A percentile compares a stretch with the other conserved stretches of the same genome.
phyloP scores from a whole-genome alignment of 2,113 vertebrate genomes.

The Tinamus guttatus region DNA sequence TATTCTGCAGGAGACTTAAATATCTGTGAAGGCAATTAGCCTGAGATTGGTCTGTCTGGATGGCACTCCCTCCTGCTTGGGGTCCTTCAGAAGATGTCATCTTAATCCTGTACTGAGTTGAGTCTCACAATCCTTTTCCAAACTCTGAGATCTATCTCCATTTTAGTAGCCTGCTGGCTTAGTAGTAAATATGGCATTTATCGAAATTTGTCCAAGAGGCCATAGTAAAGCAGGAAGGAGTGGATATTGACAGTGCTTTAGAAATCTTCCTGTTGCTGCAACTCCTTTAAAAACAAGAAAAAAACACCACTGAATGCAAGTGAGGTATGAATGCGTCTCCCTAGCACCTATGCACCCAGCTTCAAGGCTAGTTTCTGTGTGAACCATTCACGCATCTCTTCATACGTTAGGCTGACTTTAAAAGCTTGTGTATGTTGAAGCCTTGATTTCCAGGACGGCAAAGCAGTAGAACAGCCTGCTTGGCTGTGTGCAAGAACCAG shows the following conservation, averaged over 20 bases:
- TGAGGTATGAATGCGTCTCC: neutral
- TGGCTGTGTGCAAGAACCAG: neutral
- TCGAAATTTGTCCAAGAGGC: neutral
- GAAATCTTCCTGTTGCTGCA: neutral
- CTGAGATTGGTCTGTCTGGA: neutral
- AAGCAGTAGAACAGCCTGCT: neutral
- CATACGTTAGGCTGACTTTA: neutral
- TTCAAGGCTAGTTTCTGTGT: neutral
- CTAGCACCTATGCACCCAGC: neutral
- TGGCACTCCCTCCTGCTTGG: neutral
- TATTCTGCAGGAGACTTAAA: neutral
- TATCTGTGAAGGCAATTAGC: neutral
- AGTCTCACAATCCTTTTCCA: neutral
- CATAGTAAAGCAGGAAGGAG: neutral
- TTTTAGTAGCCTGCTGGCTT: neutral
- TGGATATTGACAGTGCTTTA: neutral
- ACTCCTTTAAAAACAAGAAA: neutral
- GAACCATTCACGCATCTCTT: neutral
- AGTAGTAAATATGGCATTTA: neutral
- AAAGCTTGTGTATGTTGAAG: neutral
- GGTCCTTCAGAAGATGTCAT: neutral
- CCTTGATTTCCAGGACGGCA: neutral
- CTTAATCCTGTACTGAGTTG: neutral
- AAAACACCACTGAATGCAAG: neutral
- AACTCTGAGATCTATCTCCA: neutral